Evolutionary conservation across 2,888 invertebrate genomes (phyloP).

Genomic region (Podotricha telesiphe): DNA sequence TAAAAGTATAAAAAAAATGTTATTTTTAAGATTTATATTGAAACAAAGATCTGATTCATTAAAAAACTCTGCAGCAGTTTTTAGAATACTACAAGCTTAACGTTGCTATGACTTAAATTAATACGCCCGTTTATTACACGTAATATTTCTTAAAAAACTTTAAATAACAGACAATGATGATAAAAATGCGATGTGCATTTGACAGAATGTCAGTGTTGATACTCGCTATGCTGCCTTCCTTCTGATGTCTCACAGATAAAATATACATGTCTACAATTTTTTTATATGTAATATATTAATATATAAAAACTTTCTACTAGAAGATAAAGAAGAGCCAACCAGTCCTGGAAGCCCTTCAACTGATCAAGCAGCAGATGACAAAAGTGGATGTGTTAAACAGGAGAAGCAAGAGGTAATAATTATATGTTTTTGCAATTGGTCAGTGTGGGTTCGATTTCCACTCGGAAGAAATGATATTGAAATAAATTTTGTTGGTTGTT

Average conservation of each 20-base stretch:
- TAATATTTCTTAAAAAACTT: too few relatives aligned
- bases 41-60: too few relatives aligned
- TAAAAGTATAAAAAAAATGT: too few relatives aligned
- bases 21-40: too few relatives aligned
- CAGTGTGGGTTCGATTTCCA: too few relatives aligned
- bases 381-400: conserved; percentile 59
- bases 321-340: conserved; percentile 68
- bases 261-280: neutral
- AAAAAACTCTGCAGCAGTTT: too few relatives aligned
- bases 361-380: conserved; percentile 50
- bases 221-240: conserved; percentile 73
- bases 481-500: neutral
- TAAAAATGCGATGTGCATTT: conserved; percentile 64
- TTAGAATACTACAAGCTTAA: too few relatives aligned
- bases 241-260: conserved; percentile 52
- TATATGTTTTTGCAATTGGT: too few relatives aligned
- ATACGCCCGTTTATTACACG: too few relatives aligned
- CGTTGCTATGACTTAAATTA: too few relatives aligned
- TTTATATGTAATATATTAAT: conserved; percentile 5
- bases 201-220: conserved; percentile 64
- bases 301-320: conserved; percentile 48
- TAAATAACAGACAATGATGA: conserved; percentile 62
- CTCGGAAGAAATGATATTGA: neutral
- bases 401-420: conserved; percentile 71
- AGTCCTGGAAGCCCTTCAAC: conserved; percentile 64